phyloP scores from a whole-genome alignment of 2,113 vertebrate genomes.

The Plestiodon gilberti region DNA sequence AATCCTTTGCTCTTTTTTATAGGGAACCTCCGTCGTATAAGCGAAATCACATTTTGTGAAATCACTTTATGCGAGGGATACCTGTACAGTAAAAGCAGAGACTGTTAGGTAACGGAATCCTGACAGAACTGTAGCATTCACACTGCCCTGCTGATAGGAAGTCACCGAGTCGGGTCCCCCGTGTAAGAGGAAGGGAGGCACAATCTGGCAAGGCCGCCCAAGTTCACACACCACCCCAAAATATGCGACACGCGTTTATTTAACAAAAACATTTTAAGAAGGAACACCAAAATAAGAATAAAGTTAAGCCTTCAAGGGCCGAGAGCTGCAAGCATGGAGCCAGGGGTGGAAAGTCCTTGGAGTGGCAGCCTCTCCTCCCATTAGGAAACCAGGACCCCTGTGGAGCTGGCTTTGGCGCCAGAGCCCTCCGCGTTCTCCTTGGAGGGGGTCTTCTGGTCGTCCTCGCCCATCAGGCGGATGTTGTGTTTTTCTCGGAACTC shows the following conservation, averaged over 20 bases:
- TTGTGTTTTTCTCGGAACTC: slow-evolving; percentile 94
- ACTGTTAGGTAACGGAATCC: too few species aligned
- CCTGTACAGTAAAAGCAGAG: too few species aligned
- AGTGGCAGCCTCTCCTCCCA: background rate
- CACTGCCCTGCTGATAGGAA: too few species aligned
- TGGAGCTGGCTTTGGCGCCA: slow-evolving; percentile 77
- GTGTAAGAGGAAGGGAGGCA: background rate
- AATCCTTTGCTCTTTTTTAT: too few species aligned
- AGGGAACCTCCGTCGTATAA: too few species aligned
- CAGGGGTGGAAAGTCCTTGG: slow-evolving; percentile 30
- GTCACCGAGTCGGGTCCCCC: too few species aligned
- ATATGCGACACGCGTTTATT: slow-evolving; percentile 57
- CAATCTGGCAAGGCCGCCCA: background rate
- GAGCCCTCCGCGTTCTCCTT: slow-evolving; percentile 79
- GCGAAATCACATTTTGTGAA: too few species aligned
- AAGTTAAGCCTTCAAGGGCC: slow-evolving; percentile 9
- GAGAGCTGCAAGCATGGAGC: slow-evolving; percentile 22
- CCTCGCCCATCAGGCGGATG: slow-evolving; percentile 90
- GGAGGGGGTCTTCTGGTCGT: slow-evolving; percentile 79
- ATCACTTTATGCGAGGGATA: too few species aligned
- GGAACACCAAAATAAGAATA: slow-evolving; percentile 48
- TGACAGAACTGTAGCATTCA: too few species aligned
- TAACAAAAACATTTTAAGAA: slow-evolving; percentile 65
- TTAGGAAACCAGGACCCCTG: slow-evolving; percentile 91
- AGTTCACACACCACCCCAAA: background rate